Evolutionary conservation across 2,797 vertebrate species (phyloP), one percentile per base, ranked within the genome.

Genomic region (Hemitrygon akajei): DNA sequence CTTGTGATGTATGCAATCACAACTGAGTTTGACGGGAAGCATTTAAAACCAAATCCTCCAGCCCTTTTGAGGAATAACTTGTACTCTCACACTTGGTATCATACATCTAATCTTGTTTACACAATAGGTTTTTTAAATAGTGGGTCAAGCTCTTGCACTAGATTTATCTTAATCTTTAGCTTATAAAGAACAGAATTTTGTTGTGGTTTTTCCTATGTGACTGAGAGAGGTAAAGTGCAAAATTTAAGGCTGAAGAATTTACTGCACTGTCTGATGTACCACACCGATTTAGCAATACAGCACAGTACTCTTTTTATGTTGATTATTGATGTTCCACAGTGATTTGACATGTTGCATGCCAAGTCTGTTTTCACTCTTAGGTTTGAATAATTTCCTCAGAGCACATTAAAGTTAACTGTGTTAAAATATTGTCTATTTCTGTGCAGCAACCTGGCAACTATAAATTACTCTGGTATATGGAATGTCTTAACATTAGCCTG

Each of bases 321-420:
- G 84, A 63, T 87, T 89, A 89, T 89, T 66, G 60, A 89, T 89
- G 86, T 66, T 66, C 84, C 58, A 63, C 12, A 63, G 58, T n/a
- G 56, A 87, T 63, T 87, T 87, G 84, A 89, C 86, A 66, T 89
- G n/a, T 89, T 66, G 63, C 60, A 89, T 66, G 86, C 86, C 86
- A 89, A 89, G 58, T 89, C 86, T 66, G 30, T 66, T 89, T 34
- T 89, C n/a, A 37, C n/a, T n/a, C 60, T 60, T 10, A 89, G 60
- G 73, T 92, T 75, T 92, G 69, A 73, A 56, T 92, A 92, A 73
- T 56, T 73, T 92, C 34, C 69, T 69, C 69, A 92, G 75, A 73
- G 69, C 37, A 47, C 69, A 75, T 73, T n/a, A 47, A 73, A 92
- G 34, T 3, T 27, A 73, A 92, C 56, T 56, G 71, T 56, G 37